Conservation (phyloP, 1,140 invertebrate genomes). For the Mercenaria mercenaria region DNA sequence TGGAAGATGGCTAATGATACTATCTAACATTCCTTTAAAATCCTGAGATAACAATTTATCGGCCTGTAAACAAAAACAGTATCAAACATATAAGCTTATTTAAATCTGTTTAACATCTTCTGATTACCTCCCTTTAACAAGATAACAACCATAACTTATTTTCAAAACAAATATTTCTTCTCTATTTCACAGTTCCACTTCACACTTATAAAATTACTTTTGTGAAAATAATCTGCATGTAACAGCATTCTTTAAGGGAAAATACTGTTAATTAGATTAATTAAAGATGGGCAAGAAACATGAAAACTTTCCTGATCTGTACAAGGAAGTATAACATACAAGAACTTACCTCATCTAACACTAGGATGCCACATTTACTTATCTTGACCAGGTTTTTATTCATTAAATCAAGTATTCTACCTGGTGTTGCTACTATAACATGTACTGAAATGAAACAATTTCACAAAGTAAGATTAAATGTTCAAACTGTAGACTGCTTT, state of each 20-base stretch:
- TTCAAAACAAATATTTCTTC: no score
- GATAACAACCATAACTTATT: no score
- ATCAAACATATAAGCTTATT: background rate
- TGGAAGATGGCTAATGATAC: constrained; percentile 97
- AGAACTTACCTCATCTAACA: constrained; percentile 95
- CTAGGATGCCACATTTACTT: constrained; percentile 98
- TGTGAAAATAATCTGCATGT: no score
- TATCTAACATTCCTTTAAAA: constrained; percentile 99
- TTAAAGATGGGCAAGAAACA: no score
- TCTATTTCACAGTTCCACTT: no score
- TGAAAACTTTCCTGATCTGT: no score
- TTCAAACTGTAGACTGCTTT: no score
- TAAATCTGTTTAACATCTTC: background rate
- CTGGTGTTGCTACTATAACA: constrained; percentile 99
- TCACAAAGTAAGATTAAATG: no score
- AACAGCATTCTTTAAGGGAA: no score
- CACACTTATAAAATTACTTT: no score
- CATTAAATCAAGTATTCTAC: constrained; percentile 99
- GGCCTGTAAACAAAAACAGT: constrained; percentile 88
- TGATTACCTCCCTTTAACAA: background rate
- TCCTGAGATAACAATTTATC: constrained; percentile 99
- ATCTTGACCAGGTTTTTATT: constrained; percentile 98
- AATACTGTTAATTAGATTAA: no score
- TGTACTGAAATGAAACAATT: constrained; percentile 92
- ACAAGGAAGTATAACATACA: no score